These are phyloP conservation scores for Serinus canaria DNA, from an alignment of 2,113 vertebrate genomes.

Conservation along the genomic window DNA sequence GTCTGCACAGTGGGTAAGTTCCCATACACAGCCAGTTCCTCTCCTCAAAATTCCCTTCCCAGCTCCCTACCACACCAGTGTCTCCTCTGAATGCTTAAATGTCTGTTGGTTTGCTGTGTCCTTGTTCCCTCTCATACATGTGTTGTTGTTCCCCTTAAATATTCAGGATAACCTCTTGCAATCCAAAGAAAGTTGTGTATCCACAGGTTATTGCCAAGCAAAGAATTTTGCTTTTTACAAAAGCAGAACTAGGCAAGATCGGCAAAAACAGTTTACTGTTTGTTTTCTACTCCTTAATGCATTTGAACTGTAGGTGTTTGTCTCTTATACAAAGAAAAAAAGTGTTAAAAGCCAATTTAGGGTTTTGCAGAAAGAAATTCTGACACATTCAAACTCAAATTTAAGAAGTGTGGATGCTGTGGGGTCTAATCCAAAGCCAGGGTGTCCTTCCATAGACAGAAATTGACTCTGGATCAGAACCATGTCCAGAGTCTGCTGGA, in stretches of 20 bases:
- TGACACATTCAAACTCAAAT: not conserved
- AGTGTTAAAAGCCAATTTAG: not conserved
- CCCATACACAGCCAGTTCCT: not conserved
- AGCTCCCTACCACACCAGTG: not conserved
- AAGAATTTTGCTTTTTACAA: not conserved
- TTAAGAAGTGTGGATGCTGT: not conserved
- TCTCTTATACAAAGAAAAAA: not conserved
- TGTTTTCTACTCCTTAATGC: not conserved
- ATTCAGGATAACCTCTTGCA: not conserved
- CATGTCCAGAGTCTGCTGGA: not conserved
- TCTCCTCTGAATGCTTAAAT: not conserved
- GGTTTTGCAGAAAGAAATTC: not conserved
- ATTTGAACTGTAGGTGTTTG: not conserved
- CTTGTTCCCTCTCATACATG: not conserved
- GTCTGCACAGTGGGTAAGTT: slow-evolving; percentile 85
- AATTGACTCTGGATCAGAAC: not conserved
- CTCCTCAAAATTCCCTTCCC: not conserved
- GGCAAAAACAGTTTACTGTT: not conserved
- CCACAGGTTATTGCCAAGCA: not conserved
- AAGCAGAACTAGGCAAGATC: not conserved
- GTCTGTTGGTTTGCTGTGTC: not conserved
- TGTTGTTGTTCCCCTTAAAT: not conserved
- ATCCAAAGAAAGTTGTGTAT: not conserved
- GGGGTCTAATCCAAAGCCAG: not conserved
- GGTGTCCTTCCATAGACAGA: not conserved